Conservation (phyloP, 1,140 invertebrate genomes). For the Chionoecetes opilio region DNA sequence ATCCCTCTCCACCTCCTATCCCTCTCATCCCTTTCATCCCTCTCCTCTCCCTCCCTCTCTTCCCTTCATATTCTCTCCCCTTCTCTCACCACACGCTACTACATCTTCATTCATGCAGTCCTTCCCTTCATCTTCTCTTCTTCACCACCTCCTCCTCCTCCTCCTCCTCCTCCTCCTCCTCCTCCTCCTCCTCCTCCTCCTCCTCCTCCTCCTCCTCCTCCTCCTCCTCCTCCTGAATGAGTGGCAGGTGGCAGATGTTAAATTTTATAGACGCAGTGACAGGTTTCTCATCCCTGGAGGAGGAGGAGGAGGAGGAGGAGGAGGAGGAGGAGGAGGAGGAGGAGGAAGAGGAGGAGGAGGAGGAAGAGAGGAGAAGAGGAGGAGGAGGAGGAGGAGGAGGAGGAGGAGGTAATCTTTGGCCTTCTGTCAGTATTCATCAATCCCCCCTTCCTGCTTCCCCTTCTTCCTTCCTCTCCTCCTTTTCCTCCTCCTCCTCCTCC, state of each 20-base stretch:
- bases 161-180: slow-evolving; percentile 20
- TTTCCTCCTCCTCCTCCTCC: background rate
- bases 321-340: too few relatives aligned
- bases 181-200: background rate
- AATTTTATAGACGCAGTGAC: slow-evolving; percentile 1
- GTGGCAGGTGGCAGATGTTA: background rate
- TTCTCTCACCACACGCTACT: too few relatives aligned
- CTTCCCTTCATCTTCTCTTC: background rate
- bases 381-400: too few relatives aligned
- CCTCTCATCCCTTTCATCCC: background rate
- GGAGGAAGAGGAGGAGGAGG: too few relatives aligned
- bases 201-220: slow-evolving; percentile 14
- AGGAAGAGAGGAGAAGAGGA: too few relatives aligned
- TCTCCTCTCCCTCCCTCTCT: slow-evolving; percentile 11
- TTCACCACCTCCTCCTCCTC: background rate
- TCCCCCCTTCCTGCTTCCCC: background rate
- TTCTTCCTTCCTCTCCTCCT: background rate
- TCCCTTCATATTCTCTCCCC: too few relatives aligned
- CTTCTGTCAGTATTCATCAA: background rate
- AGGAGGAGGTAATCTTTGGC: background rate
- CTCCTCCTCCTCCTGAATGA: background rate
- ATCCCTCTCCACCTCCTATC: background rate
- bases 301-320: too few relatives aligned
- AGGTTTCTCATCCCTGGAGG: background rate
- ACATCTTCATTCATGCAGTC: background rate